Percentiles rank a stretch among this genome's conserved stretches.
Conservation (phyloP, 2,113 vertebrate genomes). For the Pseudorhombus dupliciocellatus region DNA sequence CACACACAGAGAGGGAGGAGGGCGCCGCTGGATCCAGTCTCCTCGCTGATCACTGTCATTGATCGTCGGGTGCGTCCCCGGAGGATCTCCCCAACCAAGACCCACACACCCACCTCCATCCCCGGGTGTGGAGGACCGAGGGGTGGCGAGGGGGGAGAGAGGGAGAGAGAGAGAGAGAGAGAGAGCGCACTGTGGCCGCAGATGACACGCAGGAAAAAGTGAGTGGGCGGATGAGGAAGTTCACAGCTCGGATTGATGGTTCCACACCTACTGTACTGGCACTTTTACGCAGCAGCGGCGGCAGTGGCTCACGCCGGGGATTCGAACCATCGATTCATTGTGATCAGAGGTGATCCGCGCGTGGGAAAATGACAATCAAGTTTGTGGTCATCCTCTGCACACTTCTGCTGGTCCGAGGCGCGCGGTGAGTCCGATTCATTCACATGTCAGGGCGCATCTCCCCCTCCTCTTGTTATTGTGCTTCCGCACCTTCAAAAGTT, state of each 20-base stretch:
- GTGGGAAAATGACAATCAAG: conserved; percentile 75
- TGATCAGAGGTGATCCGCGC: conserved; percentile 41
- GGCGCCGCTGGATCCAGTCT: conserved; percentile 41
- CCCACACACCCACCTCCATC: not conserved
- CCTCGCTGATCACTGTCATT: conserved; percentile 10
- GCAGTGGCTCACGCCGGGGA: conserved; percentile 23
- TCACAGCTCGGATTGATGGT: conserved; percentile 65
- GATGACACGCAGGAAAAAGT: conserved; percentile 61
- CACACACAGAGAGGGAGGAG: conserved; percentile 36
- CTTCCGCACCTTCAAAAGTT: conserved; percentile 35
- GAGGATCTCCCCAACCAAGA: conserved; percentile 32
- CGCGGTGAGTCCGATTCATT: conserved; percentile 65
- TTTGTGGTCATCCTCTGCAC: conserved; percentile 54
- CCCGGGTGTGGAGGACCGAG: conserved; percentile 11
- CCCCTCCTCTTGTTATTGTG: not conserved
- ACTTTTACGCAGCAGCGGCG: conserved; percentile 43
- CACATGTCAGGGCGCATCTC: not conserved
- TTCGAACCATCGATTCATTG: conserved; percentile 28
- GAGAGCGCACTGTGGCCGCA: conserved; percentile 34
- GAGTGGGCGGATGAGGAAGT: conserved; percentile 75
- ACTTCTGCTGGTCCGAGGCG: conserved; percentile 56
- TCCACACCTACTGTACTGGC: conserved; percentile 49
- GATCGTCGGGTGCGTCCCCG: conserved; percentile 57
- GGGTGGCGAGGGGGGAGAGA: not conserved
- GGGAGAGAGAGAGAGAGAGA: not conserved